Evolutionary conservation across 2,797 vertebrate species (phyloP).

Genomic region (Spheniscus humboldti): DNA sequence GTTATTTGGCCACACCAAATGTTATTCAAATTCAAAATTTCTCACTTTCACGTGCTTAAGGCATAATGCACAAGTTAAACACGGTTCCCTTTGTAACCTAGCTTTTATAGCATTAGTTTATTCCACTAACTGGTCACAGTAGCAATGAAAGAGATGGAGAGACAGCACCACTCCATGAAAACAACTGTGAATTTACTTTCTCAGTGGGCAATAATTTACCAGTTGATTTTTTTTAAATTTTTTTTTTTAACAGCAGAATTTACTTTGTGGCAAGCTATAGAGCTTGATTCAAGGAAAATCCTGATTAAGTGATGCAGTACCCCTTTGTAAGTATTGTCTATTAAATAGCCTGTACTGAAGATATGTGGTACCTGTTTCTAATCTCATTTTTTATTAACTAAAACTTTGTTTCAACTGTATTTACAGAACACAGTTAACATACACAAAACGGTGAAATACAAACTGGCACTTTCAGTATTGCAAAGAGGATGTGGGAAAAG

Average conservation of each 20-base stretch:
- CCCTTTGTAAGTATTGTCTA: neutral
- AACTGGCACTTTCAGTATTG: neutral
- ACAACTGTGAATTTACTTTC: constrained; percentile 4
- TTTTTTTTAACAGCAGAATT: neutral
- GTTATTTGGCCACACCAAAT: neutral
- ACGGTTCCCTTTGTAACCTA: neutral
- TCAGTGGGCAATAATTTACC: constrained; percentile 20
- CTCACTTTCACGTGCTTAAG: neutral
- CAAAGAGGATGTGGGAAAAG: neutral
- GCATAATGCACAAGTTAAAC: neutral
- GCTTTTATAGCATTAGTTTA: neutral
- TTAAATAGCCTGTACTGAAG: neutral
- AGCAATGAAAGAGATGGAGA: neutral
- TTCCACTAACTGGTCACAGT: neutral
- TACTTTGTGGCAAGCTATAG: neutral
- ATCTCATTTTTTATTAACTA: neutral
- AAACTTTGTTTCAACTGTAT: neutral
- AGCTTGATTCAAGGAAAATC: constrained; percentile 17
- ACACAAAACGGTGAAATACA: neutral
- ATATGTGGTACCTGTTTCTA: neutral
- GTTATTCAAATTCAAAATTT: neutral
- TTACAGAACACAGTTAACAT: neutral
- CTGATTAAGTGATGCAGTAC: constrained; percentile 7
- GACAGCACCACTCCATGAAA: constrained; percentile 28
- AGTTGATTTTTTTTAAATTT: neutral